Base-by-base conservation (phyloP, 2,113 vertebrate genomes). In the Pluvianellus socialis region DNA sequence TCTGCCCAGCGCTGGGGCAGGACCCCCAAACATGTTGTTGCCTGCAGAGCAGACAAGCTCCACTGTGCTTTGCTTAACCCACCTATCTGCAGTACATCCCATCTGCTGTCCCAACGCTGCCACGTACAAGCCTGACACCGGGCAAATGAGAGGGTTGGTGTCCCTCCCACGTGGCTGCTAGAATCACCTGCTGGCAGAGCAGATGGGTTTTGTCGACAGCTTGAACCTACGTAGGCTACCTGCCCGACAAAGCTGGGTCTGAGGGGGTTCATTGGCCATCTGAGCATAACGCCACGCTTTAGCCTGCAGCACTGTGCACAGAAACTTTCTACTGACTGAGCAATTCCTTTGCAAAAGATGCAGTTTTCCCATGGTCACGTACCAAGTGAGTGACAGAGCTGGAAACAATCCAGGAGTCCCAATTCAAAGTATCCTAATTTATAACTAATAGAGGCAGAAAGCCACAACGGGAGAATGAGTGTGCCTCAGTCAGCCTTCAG, bases 161-260 rank as follows among this genome's bases (percentile, higher is more conserved):
- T 45, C 66, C 77, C 52, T 96, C 77, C 89, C 3, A 14, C 1
- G 0, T 35, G 77, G 30, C 68, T 94, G 86, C 28, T 58, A 21
- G 76, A n/a, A 50, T 58, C 88, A 75, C 92, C 96, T 62, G 86
- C 89, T 88, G 89, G 61, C 65, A 50, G 42, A 91, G 80, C 93
- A 91, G 93, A 95, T 79, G 89, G 95, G 73, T 75, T 91, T 94
- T 94, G 61, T 67, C 8, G 5, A 74, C 75, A 74, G 55, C 32
- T 66, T 35, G 55, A 84, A 55, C 30, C 50, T 47, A 2, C 0
- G 1, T 17, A 38, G 72, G 33, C 24, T 22, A 74, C 83, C 91
- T 80, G 55, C 68, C 47, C 59, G 38, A 35, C 47, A 79, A 84
- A 91, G 86, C 32, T 33, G 16, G 55, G 35, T 38, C 70, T 87